Evolutionary conservation across 2,888 invertebrate species (phyloP), one percentile per base, ranked within the genome.

Genomic region (Dynastes grantii): DNA sequence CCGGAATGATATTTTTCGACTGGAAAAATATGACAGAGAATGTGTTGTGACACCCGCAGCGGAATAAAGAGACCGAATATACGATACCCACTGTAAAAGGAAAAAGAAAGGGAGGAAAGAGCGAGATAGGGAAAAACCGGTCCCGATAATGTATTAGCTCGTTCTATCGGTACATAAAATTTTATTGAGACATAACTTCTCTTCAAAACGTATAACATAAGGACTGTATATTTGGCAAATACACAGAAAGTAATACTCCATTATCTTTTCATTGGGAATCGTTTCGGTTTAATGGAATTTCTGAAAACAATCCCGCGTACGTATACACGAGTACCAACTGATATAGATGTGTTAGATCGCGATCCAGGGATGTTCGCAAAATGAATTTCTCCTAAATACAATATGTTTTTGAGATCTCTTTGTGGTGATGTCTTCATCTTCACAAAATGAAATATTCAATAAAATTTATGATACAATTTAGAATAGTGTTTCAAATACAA

Each of bases 191-290:
- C 77, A 68, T 77, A 77, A 77, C 67, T 77, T 68, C 67, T 45
- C 53, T 58, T 77, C 58, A 61, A 77, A 68, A 77, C 77, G 77
- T 67, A 68, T 77, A 61, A 55, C 77, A 68, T 77, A 77, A 68
- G 67, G 77, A 77, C 61, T 75, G 73, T 75, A 75, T 75, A 67
- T 77, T 68, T 58, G 77, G 77, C 77, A 61, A 55, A 67, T 68
- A 77, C 61, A 68, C 68, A 58, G 77, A 58, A 67, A 77, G 77
- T 77, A 68, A 77, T 77, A 61, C 68, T 67, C 77, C 77, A 77
- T 77, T 77, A 77, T 77, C 77, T 77, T 77, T 77, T 77, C 77
- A 77, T 77, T 77, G 77, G 67, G 45, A 55, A 67, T 55, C 68
- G 53, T 77, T 67, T 67, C 58, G 27, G 61, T 58, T 68, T 77